Percentiles rank a stretch among this genome's conserved stretches.
These are phyloP conservation scores for Dendroctonus ponderosae DNA, from an alignment of 1,140 invertebrate species.

Conservation along the genomic window DNA sequence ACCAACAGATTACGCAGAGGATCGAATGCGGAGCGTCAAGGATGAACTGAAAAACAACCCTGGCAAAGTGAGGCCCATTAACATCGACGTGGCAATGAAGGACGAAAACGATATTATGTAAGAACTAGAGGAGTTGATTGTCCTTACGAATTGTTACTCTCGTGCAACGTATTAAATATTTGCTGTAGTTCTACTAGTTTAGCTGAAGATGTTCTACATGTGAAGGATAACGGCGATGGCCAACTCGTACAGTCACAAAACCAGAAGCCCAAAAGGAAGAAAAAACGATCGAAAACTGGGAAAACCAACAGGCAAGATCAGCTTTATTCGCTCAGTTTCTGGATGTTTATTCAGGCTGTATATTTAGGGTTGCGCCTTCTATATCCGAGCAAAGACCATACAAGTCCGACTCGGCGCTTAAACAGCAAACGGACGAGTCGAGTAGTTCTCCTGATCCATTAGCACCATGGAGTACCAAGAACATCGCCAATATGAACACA, in stretches of 20 bases:
- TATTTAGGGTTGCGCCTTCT: constrained; percentile 52
- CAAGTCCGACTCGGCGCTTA: constrained; percentile 46
- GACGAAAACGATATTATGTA: constrained; percentile 22
- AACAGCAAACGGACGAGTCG: constrained; percentile 3
- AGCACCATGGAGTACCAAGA: constrained; percentile 71
- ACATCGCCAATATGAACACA: constrained; percentile 69
- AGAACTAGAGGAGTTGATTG: background rate
- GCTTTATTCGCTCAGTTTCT: background rate
- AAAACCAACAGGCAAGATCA: constrained; percentile 50
- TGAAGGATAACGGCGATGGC: constrained; percentile 42
- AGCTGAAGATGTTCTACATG: constrained; percentile 37
- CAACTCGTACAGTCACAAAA: constrained; percentile 36
- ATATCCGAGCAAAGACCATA: constrained; percentile 43
- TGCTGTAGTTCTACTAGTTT: constrained; percentile 36
- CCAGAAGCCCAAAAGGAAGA: constrained; percentile 36
- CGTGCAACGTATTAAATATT: constrained; percentile 1
- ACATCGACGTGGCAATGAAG: constrained; percentile 41
- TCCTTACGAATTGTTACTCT: no score
- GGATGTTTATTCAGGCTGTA: constrained; percentile 3
- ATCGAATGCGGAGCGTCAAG: constrained; percentile 44
- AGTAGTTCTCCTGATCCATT: constrained; percentile 60
- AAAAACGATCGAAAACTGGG: constrained; percentile 51
- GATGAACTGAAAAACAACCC: constrained; percentile 35
- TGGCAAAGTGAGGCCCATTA: constrained; percentile 38
- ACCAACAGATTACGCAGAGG: constrained; percentile 40